A percentile compares a stretch with the other conserved stretches of the same genome.
Evolutionary conservation across 2,113 vertebrate species (phyloP).

Genomic region (Todiramphus chloris): DNA sequence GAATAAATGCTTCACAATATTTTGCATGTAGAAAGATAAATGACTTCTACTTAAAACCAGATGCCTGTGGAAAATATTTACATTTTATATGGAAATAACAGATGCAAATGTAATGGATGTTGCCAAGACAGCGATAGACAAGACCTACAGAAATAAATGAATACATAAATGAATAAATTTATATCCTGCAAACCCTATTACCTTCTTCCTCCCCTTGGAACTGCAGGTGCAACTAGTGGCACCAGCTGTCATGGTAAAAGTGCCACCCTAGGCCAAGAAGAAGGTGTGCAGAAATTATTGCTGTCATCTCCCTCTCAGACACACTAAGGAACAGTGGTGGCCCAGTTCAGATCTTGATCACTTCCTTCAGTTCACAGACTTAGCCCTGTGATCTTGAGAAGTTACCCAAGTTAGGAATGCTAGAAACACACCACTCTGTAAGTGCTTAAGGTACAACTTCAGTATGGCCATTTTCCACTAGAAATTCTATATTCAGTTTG

Average conservation of each 20-base stretch:
- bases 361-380: not conserved
- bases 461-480: not conserved
- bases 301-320: not conserved
- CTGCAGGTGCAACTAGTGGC: not conserved
- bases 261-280: not conserved
- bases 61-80: not conserved
- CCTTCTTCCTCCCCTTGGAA: not conserved
- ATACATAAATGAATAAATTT: not conserved
- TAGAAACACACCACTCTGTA: not conserved
- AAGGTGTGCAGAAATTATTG: not conserved
- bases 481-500: not conserved
- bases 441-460: not conserved
- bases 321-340: not conserved
- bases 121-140: not conserved
- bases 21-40: not conserved
- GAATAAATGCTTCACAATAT: not conserved
- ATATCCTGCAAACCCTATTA: not conserved
- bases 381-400: not conserved
- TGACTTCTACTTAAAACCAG: not conserved
- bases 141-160: not conserved
- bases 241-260: not conserved
- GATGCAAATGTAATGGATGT: not conserved
- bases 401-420: not conserved
- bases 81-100: not conserved
- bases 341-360: not conserved